A percentile compares a stretch with the other conserved stretches of the same genome.
Evolutionary conservation across 2,797 vertebrate species (phyloP).

Genomic region (Tenualosa ilisha): DNA sequence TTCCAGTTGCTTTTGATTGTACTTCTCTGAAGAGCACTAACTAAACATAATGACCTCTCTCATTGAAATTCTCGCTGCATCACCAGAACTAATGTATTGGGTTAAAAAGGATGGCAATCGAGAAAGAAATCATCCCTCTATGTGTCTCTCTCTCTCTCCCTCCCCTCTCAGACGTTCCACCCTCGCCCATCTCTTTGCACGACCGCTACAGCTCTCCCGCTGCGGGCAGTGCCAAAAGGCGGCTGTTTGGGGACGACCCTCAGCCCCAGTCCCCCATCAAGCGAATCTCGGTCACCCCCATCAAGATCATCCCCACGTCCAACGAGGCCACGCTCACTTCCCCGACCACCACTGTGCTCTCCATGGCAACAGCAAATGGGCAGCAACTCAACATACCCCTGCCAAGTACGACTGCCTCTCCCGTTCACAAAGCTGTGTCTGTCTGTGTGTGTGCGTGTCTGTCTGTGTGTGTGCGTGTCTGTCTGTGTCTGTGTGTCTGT

Average conservation of each 20-base stretch:
- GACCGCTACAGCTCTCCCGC: conserved; percentile 93
- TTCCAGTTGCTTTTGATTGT: background rate
- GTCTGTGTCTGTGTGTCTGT: background rate
- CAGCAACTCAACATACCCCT: conserved; percentile 81
- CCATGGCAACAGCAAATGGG: conserved; percentile 70
- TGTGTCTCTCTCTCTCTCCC: too few species aligned
- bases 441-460: background rate
- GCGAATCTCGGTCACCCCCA: conserved; percentile 71
- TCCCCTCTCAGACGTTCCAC: conserved; percentile 74
- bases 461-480: background rate
- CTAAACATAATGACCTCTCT: background rate
- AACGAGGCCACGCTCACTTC: conserved; percentile 68
- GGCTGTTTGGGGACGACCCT: conserved; percentile 90
- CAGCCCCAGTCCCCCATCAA: conserved; percentile 75
- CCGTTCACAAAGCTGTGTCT: background rate
- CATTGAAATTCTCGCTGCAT: background rate
- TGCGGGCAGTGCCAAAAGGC: conserved; percentile 92
- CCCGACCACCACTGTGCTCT: conserved; percentile 70
- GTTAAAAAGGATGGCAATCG: background rate
- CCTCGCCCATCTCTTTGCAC: conserved; percentile 89
- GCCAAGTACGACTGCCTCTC: conserved; percentile 70
- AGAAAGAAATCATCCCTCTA: background rate
- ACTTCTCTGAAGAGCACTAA: background rate
- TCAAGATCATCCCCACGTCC: conserved; percentile 73
- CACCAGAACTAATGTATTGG: background rate